A percentile compares a stretch with the other conserved stretches of the same genome.
These are phyloP conservation scores for Lonchura striata DNA, from an alignment of 2,113 vertebrate species.

Conservation along the genomic window DNA sequence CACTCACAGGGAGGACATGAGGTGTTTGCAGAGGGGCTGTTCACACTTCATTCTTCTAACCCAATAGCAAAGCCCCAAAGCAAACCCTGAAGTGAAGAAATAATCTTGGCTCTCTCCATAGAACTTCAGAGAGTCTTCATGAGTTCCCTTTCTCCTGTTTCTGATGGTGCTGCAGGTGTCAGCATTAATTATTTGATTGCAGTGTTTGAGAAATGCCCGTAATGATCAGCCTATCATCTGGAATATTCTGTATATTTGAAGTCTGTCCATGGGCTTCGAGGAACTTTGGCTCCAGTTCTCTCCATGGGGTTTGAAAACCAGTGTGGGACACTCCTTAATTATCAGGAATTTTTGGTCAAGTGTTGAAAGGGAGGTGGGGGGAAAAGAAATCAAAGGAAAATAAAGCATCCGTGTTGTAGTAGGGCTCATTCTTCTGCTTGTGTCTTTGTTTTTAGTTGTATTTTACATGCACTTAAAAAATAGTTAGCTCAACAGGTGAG, in stretches of 20 bases:
- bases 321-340: background rate
- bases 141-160: background rate
- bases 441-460: conserved; percentile 44
- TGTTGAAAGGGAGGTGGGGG: background rate
- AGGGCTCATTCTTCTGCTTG: conserved; percentile 50
- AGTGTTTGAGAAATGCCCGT: background rate
- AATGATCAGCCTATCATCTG: background rate
- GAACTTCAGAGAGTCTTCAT: background rate
- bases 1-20: background rate
- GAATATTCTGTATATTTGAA: background rate
- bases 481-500: conserved; percentile 4
- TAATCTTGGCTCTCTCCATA: background rate
- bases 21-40: background rate
- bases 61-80: background rate
- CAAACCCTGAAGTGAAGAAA: background rate
- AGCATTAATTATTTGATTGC: background rate
- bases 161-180: background rate
- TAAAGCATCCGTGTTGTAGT: background rate
- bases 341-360: background rate
- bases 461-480: conserved; percentile 59
- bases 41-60: background rate
- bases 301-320: background rate
- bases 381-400: conserved; percentile 24
- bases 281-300: background rate
- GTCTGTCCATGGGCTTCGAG: background rate